A percentile compares a stretch with the other conserved stretches of the same genome.
Conservation (phyloP, 1,140 invertebrate genomes). For the Diplogasteroides magnus region DNA sequence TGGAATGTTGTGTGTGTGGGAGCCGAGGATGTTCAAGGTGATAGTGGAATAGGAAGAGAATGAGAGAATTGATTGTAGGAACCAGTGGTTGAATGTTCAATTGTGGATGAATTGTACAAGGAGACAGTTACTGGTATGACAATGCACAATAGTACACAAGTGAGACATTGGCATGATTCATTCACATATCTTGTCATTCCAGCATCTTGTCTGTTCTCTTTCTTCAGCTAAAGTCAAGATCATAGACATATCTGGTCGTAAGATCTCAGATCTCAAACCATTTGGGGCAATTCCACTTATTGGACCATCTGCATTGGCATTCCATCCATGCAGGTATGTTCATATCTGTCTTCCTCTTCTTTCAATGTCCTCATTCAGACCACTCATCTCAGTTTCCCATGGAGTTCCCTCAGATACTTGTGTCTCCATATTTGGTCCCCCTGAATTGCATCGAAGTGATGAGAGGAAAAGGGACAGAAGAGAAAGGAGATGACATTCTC, state of each 20-base stretch:
- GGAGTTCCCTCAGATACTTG: background rate
- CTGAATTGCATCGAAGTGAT: no score
- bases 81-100: background rate
- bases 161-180: no score
- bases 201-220: no score
- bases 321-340: background rate
- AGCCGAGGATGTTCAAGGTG: slow-evolving; percentile 21
- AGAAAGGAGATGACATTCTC: background rate
- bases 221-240: no score
- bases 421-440: background rate
- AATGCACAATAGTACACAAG: no score
- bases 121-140: no score
- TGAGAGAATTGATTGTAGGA: background rate
- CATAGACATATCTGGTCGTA: background rate
- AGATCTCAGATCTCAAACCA: background rate
- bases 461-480: background rate
- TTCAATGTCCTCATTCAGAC: background rate
- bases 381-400: background rate
- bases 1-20: slow-evolving; percentile 26
- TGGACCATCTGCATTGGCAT: background rate
- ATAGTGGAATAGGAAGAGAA: background rate
- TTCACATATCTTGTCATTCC: no score
- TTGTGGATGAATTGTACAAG: background rate
- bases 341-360: background rate
- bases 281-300: background rate